Evolutionary conservation across 92 coral and sea anemone genomes (phyloP).

Genomic region (Zoanthus sansibaricus): DNA sequence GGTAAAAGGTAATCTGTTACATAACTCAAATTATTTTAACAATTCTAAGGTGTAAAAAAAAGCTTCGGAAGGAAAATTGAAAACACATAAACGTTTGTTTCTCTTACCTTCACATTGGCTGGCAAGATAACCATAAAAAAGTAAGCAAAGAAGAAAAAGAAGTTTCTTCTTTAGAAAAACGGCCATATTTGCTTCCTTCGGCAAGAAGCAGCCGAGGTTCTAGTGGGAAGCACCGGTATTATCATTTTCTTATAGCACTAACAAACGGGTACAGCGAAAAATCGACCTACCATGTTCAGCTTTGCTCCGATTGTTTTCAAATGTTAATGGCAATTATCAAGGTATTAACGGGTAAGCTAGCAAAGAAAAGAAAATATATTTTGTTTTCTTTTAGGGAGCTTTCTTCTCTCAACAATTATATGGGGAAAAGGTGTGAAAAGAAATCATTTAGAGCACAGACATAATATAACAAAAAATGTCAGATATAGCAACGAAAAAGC

Average conservation of each 20-base stretch:
- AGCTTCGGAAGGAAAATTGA: no score
- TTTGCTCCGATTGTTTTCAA: constrained; percentile 1
- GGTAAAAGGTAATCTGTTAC: no score
- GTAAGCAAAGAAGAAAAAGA: constrained; percentile 5
- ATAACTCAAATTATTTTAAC: no score
- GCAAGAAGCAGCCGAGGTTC: constrained; percentile 49
- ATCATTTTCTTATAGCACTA: neutral
- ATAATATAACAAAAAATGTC: no score
- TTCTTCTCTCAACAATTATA: no score
- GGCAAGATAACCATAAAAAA: constrained; percentile 17
- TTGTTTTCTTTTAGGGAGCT: no score
- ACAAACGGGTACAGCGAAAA: neutral
- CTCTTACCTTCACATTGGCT: constrained; percentile 25
- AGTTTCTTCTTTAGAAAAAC: constrained; percentile 25
- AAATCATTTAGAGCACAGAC: no score
- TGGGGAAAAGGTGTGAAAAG: no score
- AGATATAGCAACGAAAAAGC: no score
- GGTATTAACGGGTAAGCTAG: neutral
- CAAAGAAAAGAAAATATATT: no score
- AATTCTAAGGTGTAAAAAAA: no score
- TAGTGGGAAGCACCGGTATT: constrained; percentile 1
- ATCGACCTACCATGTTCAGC: constrained; percentile 1
- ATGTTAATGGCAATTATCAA: neutral
- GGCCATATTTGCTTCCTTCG: constrained; percentile 45
- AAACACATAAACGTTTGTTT: neutral